Percentiles rank a stretch among this genome's conserved stretches.
Conservation (phyloP, 92 coral and sea anemone species). For the Galaxea fascicularis region DNA sequence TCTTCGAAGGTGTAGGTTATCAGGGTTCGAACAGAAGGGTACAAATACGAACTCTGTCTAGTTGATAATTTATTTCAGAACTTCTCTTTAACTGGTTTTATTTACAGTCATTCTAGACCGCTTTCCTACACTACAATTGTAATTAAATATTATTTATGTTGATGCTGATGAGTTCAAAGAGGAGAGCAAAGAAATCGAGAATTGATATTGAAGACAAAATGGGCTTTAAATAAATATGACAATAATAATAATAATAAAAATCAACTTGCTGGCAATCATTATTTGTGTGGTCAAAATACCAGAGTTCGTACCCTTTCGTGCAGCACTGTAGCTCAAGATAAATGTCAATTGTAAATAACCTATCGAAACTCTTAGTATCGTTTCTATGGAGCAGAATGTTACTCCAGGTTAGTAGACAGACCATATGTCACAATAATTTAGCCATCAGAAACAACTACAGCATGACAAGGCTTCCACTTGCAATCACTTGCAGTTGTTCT, state of each 20-base stretch:
- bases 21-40: not conserved
- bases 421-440: no score
- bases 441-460: no score
- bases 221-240: not conserved
- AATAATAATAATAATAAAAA: not conserved
- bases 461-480: no score
- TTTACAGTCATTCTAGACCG: conserved; percentile 3
- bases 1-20: no score
- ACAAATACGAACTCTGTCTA: not conserved
- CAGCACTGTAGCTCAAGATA: no score
- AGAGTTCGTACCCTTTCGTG: not conserved
- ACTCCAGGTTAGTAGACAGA: no score
- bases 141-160: conserved; percentile 15
- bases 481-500: no score
- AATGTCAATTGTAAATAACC: no score
- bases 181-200: not conserved
- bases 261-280: not conserved
- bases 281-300: not conserved
- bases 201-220: not conserved
- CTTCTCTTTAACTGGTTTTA: not conserved
- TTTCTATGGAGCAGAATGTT: no score
- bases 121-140: not conserved
- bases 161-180: not conserved
- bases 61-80: conserved; percentile 42
- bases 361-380: no score